Conservation (phyloP, 2,113 vertebrate genomes). For the Labrus mixtus region DNA sequence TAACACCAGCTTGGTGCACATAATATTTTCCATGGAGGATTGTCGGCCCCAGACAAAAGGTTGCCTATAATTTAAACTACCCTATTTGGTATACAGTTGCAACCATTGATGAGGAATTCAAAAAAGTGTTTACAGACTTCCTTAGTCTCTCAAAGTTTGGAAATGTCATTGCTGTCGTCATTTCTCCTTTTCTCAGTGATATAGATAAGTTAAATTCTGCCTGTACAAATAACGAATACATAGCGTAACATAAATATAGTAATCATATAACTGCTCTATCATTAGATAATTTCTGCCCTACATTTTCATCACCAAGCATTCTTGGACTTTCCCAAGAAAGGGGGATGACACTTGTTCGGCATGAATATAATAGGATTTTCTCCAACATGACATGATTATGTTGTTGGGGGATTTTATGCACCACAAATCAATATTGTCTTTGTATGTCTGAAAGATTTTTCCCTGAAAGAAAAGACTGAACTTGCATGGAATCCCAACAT, state of each 20-base stretch:
- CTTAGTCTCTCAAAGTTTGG: conserved; percentile 21
- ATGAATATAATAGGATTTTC: conserved; percentile 41
- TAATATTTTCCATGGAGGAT: conserved; percentile 13
- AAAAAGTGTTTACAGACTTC: conserved; percentile 28
- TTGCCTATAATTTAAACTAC: conserved; percentile 16
- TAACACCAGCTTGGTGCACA: background rate
- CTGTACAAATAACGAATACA: background rate
- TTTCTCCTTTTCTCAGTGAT: conserved; percentile 31
- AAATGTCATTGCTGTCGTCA: conserved; percentile 27
- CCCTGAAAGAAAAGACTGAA: background rate
- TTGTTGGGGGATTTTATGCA: conserved; percentile 34
- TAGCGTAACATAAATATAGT: background rate
- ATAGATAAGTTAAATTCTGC: background rate
- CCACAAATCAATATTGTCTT: conserved; percentile 15
- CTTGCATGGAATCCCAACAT: background rate
- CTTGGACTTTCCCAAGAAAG: conserved; percentile 8
- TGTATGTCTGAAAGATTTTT: background rate
- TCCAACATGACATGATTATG: conserved; percentile 41
- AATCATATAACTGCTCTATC: background rate
- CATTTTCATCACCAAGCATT: conserved; percentile 3
- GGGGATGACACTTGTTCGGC: conserved; percentile 26
- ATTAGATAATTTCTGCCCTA: background rate
- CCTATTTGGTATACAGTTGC: background rate
- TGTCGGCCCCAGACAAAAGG: background rate
- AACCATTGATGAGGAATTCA: conserved; percentile 33